Percentiles rank a stretch among this genome's conserved stretches.
Conservation (phyloP, 2,797 vertebrate genomes). For the Gobionotothen gibberifrons region DNA sequence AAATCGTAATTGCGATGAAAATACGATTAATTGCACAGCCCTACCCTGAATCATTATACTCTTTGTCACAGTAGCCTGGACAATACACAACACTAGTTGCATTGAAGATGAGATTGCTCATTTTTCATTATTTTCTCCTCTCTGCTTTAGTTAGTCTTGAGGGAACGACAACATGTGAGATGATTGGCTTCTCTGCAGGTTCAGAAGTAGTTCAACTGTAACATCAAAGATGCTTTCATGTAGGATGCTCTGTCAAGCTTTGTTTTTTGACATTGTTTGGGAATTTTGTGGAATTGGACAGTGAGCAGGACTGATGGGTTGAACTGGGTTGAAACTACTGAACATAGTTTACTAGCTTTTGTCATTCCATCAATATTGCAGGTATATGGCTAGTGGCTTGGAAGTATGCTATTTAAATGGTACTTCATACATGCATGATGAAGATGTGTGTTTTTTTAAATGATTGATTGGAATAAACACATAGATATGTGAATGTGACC, state of each 20-base stretch:
- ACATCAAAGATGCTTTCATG: constrained; percentile 48
- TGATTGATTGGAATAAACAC: neutral
- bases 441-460: neutral
- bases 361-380: constrained; percentile 22
- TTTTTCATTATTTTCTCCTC: neutral
- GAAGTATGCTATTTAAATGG: constrained; percentile 23
- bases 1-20: too few relatives aligned
- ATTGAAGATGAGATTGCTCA: constrained; percentile 28
- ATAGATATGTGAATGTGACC: constrained; percentile 1
- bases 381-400: constrained; percentile 6
- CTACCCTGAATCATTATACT: too few relatives aligned
- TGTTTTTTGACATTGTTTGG: constrained; percentile 18
- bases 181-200: constrained; percentile 29
- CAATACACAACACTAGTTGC: neutral
- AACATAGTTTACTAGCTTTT: constrained; percentile 9
- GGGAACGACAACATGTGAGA: constrained; percentile 20
- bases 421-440: constrained; percentile 9
- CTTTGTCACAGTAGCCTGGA: too few relatives aligned
- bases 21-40: too few relatives aligned
- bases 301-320: neutral
- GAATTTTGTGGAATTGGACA: constrained; percentile 27
- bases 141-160: constrained; percentile 19
- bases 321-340: neutral
- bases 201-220: constrained; percentile 38
- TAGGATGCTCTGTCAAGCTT: constrained; percentile 21